These are phyloP conservation scores for Ichneumoninae sp. DNA, from an alignment of 2,888 invertebrate genomes.

Conservation along the genomic window DNA sequence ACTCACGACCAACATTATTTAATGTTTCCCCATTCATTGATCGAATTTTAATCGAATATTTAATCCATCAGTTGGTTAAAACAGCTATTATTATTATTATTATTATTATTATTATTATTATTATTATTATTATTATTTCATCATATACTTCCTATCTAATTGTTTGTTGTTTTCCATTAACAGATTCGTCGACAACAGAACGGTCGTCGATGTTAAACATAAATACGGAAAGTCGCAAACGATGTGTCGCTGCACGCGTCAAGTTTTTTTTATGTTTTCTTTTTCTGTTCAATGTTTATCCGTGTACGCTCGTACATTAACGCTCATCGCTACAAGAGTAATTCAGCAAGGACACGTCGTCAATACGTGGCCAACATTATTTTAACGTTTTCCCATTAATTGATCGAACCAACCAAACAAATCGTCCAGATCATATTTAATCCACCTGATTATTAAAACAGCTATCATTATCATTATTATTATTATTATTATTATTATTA, in stretches of 20 bases:
- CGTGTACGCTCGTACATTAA: conserved; percentile 1
- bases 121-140: not conserved
- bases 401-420: too few species aligned
- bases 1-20: conserved; percentile 11
- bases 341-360: conserved; percentile 30
- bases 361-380: conserved; percentile 24
- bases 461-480: not conserved
- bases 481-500: not conserved
- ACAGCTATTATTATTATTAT: too few species aligned
- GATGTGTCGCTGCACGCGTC: not conserved
- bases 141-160: not conserved
- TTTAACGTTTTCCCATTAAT: not conserved
- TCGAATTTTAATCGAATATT: too few species aligned
- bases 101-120: too few species aligned
- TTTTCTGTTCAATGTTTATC: not conserved
- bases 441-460: too few species aligned
- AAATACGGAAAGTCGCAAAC: not conserved
- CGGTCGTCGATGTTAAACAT: not conserved
- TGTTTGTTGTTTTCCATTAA: not conserved
- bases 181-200: not conserved
- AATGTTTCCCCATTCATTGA: too few species aligned
- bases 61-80: too few species aligned
- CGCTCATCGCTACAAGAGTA: conserved; percentile 24
- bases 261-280: not conserved
- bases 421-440: too few species aligned